Evolutionary conservation across 2,888 invertebrate species (phyloP).

Genomic region (Apotomis betuletana): DNA sequence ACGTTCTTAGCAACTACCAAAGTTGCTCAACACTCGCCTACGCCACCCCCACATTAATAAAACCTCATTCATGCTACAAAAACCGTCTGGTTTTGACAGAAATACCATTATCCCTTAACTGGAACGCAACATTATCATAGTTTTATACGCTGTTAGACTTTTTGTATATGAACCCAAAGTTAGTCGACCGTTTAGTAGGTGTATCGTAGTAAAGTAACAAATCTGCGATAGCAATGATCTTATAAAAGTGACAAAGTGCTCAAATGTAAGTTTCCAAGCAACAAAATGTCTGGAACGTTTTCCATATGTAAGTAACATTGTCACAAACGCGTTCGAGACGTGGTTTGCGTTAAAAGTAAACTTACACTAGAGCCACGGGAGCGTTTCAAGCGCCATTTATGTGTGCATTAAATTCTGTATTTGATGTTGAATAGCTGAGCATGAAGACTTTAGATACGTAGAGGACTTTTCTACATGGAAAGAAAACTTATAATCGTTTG

Average conservation of each 20-base stretch:
- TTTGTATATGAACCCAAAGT: conserved; percentile 1
- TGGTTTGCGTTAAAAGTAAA: too few relatives aligned
- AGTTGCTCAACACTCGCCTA: conserved; percentile 12
- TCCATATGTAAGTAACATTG: too few relatives aligned
- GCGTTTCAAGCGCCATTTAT: too few relatives aligned
- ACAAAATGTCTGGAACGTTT: too few relatives aligned
- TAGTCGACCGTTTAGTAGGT: neutral
- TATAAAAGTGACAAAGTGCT: conserved; percentile 3
- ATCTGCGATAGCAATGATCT: neutral
- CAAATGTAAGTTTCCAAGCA: too few relatives aligned
- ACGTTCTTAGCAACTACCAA: conserved; percentile 12
- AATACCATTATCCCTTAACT: neutral
- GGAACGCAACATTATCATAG: neutral
- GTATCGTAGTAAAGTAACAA: neutral
- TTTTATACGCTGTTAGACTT: conserved; percentile 1
- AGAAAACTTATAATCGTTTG: neutral
- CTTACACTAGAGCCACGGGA: too few relatives aligned
- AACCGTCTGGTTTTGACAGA: neutral
- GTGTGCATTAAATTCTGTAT: too few relatives aligned
- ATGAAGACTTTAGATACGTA: neutral
- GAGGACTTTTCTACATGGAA: neutral
- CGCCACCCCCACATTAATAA: conserved; percentile 26
- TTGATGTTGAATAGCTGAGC: too few relatives aligned
- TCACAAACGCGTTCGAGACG: too few relatives aligned
- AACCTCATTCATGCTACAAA: neutral